A percentile compares a stretch with the other conserved stretches of the same genome.
These are phyloP conservation scores for Microcebus ravelobensis DNA, from an alignment of 2,113 vertebrate genomes.

Conservation along the genomic window DNA sequence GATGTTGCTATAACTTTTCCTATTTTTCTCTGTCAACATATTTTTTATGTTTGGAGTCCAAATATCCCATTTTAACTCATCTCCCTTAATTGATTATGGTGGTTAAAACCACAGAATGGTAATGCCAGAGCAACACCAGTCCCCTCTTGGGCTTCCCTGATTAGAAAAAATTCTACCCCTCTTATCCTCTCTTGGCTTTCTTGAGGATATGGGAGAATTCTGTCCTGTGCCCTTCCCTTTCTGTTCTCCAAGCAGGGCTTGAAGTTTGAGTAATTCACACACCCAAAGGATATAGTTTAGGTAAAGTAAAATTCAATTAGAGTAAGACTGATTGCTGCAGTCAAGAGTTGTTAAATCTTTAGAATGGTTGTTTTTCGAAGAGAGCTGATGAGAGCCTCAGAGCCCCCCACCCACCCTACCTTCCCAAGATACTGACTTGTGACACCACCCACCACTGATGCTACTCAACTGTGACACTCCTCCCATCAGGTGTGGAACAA, in stretches of 20 bases:
- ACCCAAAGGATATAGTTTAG: not conserved
- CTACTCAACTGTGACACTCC: not conserved
- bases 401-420: rapidly evolving
- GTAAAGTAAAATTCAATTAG: not conserved
- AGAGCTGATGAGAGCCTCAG: not conserved
- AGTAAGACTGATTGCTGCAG: not conserved
- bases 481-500: not conserved
- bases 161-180: not conserved
- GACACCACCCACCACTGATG: rapidly evolving
- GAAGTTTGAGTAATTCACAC: not conserved
- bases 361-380: not conserved
- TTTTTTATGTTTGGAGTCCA: not conserved
- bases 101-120: not conserved
- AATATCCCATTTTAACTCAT: not conserved
- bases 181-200: not conserved
- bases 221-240: not conserved
- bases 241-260: not conserved
- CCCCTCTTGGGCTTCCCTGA: not conserved
- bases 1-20: not conserved
- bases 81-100: not conserved
- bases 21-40: not conserved
- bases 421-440: not conserved
- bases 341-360: not conserved
- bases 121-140: not conserved
- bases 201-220: not conserved